These are phyloP conservation scores for Watsonalla cultraria DNA, from an alignment of 2,888 invertebrate species.

Conservation along the genomic window DNA sequence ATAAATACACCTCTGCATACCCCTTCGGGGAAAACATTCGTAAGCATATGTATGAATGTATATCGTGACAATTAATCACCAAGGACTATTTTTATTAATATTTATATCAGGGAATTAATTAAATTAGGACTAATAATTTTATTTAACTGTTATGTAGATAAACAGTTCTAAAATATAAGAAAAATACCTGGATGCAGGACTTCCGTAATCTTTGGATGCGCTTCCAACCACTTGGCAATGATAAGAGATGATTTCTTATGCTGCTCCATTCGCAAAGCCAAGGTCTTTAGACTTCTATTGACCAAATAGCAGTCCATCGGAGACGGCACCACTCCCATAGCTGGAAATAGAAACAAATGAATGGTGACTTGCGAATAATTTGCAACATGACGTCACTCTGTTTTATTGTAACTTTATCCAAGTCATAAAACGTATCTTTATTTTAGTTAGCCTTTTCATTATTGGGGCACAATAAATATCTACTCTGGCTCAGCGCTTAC, in stretches of 20 bases:
- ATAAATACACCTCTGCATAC: too few species aligned
- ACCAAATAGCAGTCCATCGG: slow-evolving; percentile 98
- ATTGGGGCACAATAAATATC: too few species aligned
- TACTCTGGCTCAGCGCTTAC: too few species aligned
- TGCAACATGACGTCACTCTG: background rate
- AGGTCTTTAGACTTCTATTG: slow-evolving; percentile 94
- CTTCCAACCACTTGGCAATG: slow-evolving; percentile 89
- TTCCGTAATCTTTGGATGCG: slow-evolving; percentile 87
- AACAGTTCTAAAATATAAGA: background rate
- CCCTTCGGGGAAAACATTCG: too few species aligned
- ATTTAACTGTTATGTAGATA: background rate
- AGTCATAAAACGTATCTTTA: too few species aligned
- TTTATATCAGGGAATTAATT: too few species aligned
- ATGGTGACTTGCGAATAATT: background rate
- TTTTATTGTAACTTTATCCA: too few species aligned
- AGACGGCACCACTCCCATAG: slow-evolving; percentile 95
- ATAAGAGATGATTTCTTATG: slow-evolving; percentile 88
- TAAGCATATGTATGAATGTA: too few species aligned
- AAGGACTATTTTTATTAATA: too few species aligned
- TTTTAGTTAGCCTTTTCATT: too few species aligned
- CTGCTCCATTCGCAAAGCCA: slow-evolving; percentile 93
- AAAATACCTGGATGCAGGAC: slow-evolving; percentile 89
- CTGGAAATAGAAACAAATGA: slow-evolving; percentile 55
- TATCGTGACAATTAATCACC: too few species aligned
- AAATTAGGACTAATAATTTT: too few species aligned